Evolutionary conservation across 2,113 vertebrate species (phyloP).

Genomic region (Callipepla californica): DNA sequence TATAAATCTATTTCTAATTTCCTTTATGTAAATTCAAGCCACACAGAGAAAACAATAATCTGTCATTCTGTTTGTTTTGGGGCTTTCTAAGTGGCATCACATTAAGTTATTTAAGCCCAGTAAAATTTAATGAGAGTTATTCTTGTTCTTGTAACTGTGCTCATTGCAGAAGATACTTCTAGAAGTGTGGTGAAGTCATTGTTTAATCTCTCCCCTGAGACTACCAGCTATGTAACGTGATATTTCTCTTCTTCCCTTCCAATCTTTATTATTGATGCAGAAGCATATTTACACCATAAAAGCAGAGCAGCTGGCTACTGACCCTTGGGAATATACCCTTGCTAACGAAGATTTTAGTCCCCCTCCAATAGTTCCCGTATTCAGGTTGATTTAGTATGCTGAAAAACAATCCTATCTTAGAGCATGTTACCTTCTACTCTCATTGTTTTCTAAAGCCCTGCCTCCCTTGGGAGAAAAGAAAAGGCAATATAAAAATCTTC

Average conservation of each 20-base stretch:
- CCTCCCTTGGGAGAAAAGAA: slow-evolving; percentile 43
- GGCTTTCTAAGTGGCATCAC: slow-evolving; percentile 31
- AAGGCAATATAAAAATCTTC: slow-evolving; percentile 39
- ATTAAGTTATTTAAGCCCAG: slow-evolving; percentile 1
- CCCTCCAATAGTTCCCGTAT: slow-evolving; percentile 53
- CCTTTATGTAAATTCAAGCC: slow-evolving; percentile 59
- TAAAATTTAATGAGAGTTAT: slow-evolving; percentile 21
- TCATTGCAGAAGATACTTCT: slow-evolving; percentile 38
- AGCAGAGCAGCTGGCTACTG: slow-evolving; percentile 67
- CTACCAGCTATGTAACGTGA: slow-evolving; percentile 54
- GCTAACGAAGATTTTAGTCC: slow-evolving; percentile 26
- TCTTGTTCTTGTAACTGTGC: not conserved
- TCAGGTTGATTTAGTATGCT: slow-evolving; percentile 63
- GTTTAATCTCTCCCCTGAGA: slow-evolving; percentile 35
- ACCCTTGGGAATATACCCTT: slow-evolving; percentile 59
- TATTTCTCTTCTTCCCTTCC: slow-evolving; percentile 9
- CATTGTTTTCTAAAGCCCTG: slow-evolving; percentile 44
- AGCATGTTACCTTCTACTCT: slow-evolving; percentile 33
- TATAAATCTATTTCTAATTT: slow-evolving; percentile 45
- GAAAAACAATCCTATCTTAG: slow-evolving; percentile 54
- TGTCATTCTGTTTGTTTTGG: slow-evolving; percentile 47
- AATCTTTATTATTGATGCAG: slow-evolving; percentile 28
- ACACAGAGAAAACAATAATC: slow-evolving; percentile 37
- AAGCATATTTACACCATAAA: slow-evolving; percentile 41
- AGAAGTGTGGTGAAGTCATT: slow-evolving; percentile 57